Conservation (phyloP, 2,888 invertebrate species). For the Macaria liturata region DNA sequence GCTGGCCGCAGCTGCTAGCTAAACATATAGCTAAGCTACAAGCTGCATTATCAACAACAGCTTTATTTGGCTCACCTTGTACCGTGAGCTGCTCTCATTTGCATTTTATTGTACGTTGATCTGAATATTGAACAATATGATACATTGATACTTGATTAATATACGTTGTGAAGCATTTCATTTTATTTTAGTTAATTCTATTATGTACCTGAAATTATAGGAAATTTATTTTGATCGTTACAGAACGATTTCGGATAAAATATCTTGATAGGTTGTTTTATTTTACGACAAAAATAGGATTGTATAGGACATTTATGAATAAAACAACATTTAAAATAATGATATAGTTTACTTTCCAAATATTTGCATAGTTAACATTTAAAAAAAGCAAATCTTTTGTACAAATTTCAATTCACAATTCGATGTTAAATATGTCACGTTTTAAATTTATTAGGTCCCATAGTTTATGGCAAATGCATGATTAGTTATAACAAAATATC, state of each 20-base stretch:
- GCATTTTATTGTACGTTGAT: conserved; percentile 25
- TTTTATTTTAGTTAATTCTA: conserved; percentile 1
- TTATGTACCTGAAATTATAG: neutral
- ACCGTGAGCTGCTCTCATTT: conserved; percentile 20
- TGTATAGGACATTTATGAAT: neutral
- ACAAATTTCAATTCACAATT: conserved; percentile 44
- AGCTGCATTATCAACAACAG: neutral
- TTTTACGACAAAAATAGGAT: no score
- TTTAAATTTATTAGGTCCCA: conserved; percentile 39
- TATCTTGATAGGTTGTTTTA: no score
- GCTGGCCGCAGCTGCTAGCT: conserved; percentile 53
- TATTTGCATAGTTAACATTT: conserved; percentile 62
- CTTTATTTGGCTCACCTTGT: conserved; percentile 23
- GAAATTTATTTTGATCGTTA: neutral
- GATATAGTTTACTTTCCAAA: conserved; percentile 61
- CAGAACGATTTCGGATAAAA: no score
- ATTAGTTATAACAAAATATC: conserved; percentile 28
- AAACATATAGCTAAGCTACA: conserved; percentile 15
- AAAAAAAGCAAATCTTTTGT: conserved; percentile 61
- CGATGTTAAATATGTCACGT: conserved; percentile 19
- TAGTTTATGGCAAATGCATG: conserved; percentile 34
- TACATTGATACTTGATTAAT: conserved; percentile 12
- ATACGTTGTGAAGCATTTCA: conserved; percentile 39
- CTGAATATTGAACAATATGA: neutral
- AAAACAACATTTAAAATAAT: conserved; percentile 37